These are phyloP conservation scores for Cladopsammia gracilis DNA, from an alignment of 64 coral and sea anemone species.

Conservation along the genomic window DNA sequence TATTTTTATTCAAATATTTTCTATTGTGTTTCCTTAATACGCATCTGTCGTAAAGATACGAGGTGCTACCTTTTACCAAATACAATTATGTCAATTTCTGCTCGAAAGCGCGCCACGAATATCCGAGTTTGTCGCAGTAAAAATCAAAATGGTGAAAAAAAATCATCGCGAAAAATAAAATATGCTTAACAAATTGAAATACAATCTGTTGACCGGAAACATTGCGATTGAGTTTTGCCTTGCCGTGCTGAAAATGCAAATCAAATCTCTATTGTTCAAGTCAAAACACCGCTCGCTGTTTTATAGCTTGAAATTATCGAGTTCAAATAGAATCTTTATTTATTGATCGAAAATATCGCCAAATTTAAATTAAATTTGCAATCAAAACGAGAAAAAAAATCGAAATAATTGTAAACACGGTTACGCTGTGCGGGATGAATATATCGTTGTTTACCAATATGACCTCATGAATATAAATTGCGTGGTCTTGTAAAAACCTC, in stretches of 20 bases:
- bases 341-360: not conserved
- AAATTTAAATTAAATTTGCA: slow-evolving; percentile 53
- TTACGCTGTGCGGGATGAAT: slow-evolving; percentile 76
- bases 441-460: slow-evolving; percentile 95
- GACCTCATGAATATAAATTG: slow-evolving; percentile 94
- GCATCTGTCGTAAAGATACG: slow-evolving; percentile 76
- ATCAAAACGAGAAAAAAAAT: slow-evolving; percentile 72
- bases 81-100: slow-evolving; percentile 38
- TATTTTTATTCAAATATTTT: slow-evolving; percentile 89
- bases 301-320: slow-evolving; percentile 25
- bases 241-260: slow-evolving; percentile 48
- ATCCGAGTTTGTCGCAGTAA: not conserved
- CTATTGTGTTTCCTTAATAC: slow-evolving; percentile 86
- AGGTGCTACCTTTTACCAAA: slow-evolving; percentile 42
- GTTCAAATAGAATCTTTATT: not conserved
- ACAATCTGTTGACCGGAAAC: slow-evolving; percentile 56
- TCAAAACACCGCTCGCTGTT: slow-evolving; percentile 33
- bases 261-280: slow-evolving; percentile 41
- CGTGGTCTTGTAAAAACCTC: slow-evolving; percentile 47
- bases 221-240: slow-evolving; percentile 43
- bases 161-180: slow-evolving; percentile 21
- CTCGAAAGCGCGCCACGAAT: not conserved
- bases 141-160: not conserved
- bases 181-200: slow-evolving; percentile 14
- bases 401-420: slow-evolving; percentile 70